A percentile compares a stretch with the other conserved stretches of the same genome.
Evolutionary conservation across 2,113 vertebrate species (phyloP).

Genomic region (Lota lota): DNA sequence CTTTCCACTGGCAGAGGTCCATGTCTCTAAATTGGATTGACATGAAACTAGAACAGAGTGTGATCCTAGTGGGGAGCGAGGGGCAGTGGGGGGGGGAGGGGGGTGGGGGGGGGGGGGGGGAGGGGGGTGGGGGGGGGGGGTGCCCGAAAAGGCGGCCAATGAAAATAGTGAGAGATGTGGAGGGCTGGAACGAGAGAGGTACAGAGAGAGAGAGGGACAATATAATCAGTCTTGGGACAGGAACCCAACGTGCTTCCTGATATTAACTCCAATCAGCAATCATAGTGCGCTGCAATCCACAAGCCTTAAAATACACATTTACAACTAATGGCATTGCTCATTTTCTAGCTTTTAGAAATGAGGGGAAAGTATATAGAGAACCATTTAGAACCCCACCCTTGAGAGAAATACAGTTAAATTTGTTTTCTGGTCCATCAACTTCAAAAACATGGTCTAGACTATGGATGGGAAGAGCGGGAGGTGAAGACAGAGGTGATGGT

Average conservation of each 20-base stretch:
- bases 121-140: not conserved
- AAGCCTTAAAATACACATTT: conserved; percentile 54
- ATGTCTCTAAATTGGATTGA: not conserved
- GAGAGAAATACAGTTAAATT: conserved; percentile 25
- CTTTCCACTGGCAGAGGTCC: not conserved
- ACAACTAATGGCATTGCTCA: conserved; percentile 15
- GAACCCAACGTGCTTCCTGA: conserved; percentile 67
- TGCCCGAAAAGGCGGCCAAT: too few relatives aligned
- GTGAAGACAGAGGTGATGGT: conserved; percentile 19
- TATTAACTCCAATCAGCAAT: conserved; percentile 68
- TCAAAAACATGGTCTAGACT: conserved; percentile 6
- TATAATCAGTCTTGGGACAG: conserved; percentile 49
- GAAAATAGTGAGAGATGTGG: not conserved
- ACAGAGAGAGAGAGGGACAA: conserved; percentile 14
- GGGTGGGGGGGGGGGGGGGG: not conserved
- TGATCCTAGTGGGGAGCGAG: not conserved
- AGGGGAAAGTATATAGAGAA: conserved; percentile 21
- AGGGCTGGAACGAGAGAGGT: not conserved
- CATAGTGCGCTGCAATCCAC: conserved; percentile 41
- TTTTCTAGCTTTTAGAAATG: conserved; percentile 24
- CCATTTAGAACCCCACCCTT: too few relatives aligned
- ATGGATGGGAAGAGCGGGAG: conserved; percentile 24
- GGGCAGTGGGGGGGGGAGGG: too few relatives aligned
- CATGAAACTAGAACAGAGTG: not conserved
- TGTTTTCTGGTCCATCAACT: conserved; percentile 31